phyloP scores from a whole-genome alignment of 2,797 vertebrate species.

The Pogonophryne albipinna region DNA sequence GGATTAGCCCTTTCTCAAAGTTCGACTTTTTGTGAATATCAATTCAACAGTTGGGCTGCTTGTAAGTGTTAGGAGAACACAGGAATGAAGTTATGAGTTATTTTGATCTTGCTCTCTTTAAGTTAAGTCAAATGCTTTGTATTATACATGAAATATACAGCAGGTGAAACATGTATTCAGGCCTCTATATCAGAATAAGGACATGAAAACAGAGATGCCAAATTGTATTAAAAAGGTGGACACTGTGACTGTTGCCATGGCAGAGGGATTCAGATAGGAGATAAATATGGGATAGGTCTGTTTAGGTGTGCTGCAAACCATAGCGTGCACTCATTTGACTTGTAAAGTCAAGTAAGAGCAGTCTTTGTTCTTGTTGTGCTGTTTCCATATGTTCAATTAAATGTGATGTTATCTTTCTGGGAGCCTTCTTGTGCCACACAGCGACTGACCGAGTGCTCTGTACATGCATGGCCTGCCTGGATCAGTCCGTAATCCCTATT shows the following conservation, averaged over 20 bases:
- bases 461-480: slow-evolving; percentile 86
- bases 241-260: too few species aligned
- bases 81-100: background rate
- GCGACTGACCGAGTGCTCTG: slow-evolving; percentile 78
- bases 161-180: background rate
- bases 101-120: background rate
- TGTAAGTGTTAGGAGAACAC: background rate
- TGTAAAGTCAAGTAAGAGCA: background rate
- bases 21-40: background rate
- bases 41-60: too few species aligned
- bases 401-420: slow-evolving; percentile 41
- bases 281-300: too few species aligned
- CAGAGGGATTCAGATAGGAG: too few species aligned
- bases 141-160: background rate
- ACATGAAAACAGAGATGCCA: too few species aligned
- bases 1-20: too few species aligned
- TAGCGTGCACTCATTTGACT: background rate
- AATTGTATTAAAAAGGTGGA: too few species aligned
- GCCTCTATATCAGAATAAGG: too few species aligned
- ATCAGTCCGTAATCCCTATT: slow-evolving; percentile 63
- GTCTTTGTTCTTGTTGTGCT: background rate
- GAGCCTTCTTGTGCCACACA: slow-evolving; percentile 80
- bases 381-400: background rate
- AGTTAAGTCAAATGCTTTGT: background rate
- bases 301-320: background rate